Percentiles rank a stretch among this genome's conserved stretches.
Evolutionary conservation across 2,888 invertebrate genomes (phyloP).

Genomic region (Emesis castigata): DNA sequence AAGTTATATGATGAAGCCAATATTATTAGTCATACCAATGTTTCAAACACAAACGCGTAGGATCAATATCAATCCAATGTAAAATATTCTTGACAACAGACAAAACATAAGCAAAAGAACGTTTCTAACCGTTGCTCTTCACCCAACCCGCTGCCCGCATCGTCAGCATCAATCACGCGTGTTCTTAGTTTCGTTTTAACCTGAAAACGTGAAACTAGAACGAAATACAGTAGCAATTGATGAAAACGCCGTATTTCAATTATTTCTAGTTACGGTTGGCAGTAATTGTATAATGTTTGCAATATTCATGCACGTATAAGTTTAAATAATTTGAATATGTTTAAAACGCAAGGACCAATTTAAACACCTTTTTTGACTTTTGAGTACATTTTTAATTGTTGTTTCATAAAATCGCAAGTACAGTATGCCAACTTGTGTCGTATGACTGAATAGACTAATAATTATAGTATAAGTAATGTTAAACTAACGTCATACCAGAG

Average conservation of each 20-base stretch:
- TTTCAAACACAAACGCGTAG: no score
- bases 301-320: neutral
- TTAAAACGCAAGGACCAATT: no score
- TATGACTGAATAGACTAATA: no score
- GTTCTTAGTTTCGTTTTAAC: slow-evolving; percentile 5
- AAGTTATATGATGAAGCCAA: no score
- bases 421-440: no score
- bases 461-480: no score
- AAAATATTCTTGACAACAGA: neutral
- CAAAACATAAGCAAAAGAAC: neutral
- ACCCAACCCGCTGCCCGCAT: neutral
- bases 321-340: neutral
- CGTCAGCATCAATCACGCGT: slow-evolving; percentile 4
- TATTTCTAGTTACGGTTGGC: neutral
- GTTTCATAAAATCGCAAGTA: no score
- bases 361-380: no score
- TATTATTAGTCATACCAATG: no score
- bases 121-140: neutral
- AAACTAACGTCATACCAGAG: no score
- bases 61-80: no score
- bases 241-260: neutral
- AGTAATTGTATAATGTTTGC: neutral
- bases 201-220: neutral
- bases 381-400: no score
- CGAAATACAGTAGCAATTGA: neutral